Evolutionary conservation across 1,140 invertebrate genomes (phyloP).

Genomic region (Drosophila teissieri): DNA sequence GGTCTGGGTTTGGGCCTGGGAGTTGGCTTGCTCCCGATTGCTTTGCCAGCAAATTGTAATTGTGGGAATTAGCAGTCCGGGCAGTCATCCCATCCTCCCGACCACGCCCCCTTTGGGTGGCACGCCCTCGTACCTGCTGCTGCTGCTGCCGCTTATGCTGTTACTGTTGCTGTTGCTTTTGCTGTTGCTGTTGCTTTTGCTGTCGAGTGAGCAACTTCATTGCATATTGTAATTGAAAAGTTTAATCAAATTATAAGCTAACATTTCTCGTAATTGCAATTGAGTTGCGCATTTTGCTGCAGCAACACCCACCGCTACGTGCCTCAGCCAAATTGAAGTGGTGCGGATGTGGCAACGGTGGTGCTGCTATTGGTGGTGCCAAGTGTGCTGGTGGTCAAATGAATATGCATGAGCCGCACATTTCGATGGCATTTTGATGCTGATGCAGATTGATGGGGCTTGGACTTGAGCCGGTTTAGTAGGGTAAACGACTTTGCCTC

Average conservation of each 20-base stretch:
- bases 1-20: constrained; percentile 16
- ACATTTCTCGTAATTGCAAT: constrained; percentile 77
- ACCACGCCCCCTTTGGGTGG: constrained; percentile 22
- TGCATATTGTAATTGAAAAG: constrained; percentile 82
- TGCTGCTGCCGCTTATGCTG: no score
- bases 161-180: no score
- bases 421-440: constrained; percentile 7
- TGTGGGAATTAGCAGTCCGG: constrained; percentile 77
- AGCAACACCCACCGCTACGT: constrained; percentile 58
- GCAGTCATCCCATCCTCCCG: constrained; percentile 10
- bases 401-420: constrained; percentile 64
- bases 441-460: constrained; percentile 19
- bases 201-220: constrained; percentile 65
- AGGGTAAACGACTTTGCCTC: not conserved
- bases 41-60: constrained; percentile 80
- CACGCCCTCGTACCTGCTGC: constrained; percentile 28
- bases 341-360: not conserved
- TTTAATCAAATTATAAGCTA: constrained; percentile 81
- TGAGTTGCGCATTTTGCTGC: constrained; percentile 56
- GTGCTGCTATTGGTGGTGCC: constrained; percentile 18
- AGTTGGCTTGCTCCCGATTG: constrained; percentile 64
- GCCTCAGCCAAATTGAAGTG: constrained; percentile 26
- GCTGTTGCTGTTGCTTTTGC: not conserved
- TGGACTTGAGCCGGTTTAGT: not conserved
- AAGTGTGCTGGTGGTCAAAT: constrained; percentile 66